These are phyloP conservation scores for Catonia carolina DNA, from an alignment of 2,888 invertebrate genomes.

Conservation along the genomic window DNA sequence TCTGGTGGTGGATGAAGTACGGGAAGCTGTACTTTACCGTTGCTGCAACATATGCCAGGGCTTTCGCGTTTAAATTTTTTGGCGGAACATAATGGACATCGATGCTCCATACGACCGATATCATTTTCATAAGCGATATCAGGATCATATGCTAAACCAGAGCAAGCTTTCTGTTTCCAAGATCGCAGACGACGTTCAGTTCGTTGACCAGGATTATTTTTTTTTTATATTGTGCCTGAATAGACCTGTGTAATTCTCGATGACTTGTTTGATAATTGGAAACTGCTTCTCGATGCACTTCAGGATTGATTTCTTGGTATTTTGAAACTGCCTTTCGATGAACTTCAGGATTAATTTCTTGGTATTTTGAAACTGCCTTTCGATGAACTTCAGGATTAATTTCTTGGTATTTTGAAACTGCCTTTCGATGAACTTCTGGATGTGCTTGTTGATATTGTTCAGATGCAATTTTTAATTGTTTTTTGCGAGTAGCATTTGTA, in stretches of 20 bases:
- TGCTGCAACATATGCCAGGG: too few relatives aligned
- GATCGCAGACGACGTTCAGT: neutral
- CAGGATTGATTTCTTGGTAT: too few relatives aligned
- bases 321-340: too few relatives aligned
- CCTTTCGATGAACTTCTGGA: too few relatives aligned
- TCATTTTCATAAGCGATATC: neutral
- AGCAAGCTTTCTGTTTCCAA: neutral
- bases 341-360: too few relatives aligned
- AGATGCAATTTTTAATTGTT: too few relatives aligned
- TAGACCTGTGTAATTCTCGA: neutral
- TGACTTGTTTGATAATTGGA: neutral
- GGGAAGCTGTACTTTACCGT: constrained; percentile 18
- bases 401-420: too few relatives aligned
- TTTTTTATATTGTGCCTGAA: neutral
- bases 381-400: too few relatives aligned
- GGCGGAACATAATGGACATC: neutral
- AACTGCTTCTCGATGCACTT: neutral
- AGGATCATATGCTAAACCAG: neutral
- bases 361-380: too few relatives aligned
- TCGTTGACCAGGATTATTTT: neutral
- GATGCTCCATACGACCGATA: neutral
- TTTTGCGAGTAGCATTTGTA: too few relatives aligned
- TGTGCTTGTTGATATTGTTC: neutral
- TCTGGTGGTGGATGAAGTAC: constrained; percentile 15
- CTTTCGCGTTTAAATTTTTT: too few relatives aligned